Evolutionary conservation across 2,797 vertebrate genomes (phyloP).

Genomic region (Thunnus albacares): DNA sequence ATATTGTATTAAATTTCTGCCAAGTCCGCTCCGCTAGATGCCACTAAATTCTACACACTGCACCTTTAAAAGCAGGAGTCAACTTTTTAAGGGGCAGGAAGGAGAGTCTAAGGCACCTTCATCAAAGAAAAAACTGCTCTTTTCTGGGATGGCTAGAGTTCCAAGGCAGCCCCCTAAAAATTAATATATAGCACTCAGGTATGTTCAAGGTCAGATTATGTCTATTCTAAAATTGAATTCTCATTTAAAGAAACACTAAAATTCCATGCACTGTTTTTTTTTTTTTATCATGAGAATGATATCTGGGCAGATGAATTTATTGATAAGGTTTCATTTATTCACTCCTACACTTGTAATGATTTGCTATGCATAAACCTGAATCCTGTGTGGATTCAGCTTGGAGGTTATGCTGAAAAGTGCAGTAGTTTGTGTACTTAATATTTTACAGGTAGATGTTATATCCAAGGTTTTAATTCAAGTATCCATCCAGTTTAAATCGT

Average conservation of each 20-base stretch:
- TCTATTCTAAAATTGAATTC: no score
- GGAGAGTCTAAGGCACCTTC: neutral
- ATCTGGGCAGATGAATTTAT: no score
- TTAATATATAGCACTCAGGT: no score
- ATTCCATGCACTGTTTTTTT: neutral
- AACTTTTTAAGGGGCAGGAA: neutral
- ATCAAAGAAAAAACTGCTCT: neutral
- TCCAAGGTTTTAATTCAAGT: neutral
- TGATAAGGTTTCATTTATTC: no score
- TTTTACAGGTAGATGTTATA: neutral
- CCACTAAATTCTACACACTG: no score
- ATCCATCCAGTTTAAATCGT: constrained; percentile 3
- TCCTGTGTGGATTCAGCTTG: neutral
- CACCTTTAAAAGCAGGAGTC: neutral
- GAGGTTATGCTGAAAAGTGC: neutral
- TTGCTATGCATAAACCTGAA: neutral
- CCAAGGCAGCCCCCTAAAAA: no score
- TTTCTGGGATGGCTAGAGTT: neutral
- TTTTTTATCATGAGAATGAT: no score
- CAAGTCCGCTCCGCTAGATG: no score
- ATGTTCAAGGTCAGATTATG: no score
- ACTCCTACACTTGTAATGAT: neutral
- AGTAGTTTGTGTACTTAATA: neutral
- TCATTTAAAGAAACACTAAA: no score
- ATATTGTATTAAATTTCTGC: no score